phyloP scores from a whole-genome alignment of 2,113 vertebrate species.

The Columba livia region DNA sequence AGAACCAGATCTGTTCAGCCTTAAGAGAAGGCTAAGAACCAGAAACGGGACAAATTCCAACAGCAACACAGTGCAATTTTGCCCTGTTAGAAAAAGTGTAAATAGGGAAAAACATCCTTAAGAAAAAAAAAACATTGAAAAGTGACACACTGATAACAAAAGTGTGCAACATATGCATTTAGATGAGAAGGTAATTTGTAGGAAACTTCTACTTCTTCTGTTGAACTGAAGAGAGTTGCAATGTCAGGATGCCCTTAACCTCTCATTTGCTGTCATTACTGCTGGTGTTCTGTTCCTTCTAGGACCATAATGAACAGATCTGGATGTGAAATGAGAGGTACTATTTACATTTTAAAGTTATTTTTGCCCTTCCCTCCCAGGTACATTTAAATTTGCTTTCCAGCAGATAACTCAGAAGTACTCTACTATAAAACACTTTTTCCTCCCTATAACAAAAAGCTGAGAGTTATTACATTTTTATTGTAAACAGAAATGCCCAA shows the following conservation, averaged over 20 bases:
- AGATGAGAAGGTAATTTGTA: not conserved
- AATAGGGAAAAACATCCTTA: not conserved
- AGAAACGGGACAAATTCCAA: not conserved
- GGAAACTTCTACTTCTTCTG: not conserved
- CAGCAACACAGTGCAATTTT: not conserved
- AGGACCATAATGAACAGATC: not conserved
- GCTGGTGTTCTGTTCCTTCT: not conserved
- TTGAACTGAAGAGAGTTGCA: not conserved
- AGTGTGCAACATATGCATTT: not conserved
- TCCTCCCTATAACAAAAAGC: not conserved
- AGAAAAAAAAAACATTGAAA: not conserved
- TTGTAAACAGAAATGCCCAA: not conserved
- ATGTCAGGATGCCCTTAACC: not conserved
- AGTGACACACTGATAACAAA: not conserved
- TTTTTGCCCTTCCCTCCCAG: not conserved
- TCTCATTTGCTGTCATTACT: not conserved
- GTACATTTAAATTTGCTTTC: not conserved
- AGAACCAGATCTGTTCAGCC: not conserved
- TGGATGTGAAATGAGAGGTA: not conserved
- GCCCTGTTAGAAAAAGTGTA: not conserved
- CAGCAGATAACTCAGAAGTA: not conserved
- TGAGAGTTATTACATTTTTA: not conserved
- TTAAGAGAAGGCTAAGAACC: not conserved
- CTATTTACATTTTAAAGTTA: not conserved
- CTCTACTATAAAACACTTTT: not conserved